Evolutionary conservation across 2,113 vertebrate genomes (phyloP).

Genomic region (Sporophila hypoxantha): DNA sequence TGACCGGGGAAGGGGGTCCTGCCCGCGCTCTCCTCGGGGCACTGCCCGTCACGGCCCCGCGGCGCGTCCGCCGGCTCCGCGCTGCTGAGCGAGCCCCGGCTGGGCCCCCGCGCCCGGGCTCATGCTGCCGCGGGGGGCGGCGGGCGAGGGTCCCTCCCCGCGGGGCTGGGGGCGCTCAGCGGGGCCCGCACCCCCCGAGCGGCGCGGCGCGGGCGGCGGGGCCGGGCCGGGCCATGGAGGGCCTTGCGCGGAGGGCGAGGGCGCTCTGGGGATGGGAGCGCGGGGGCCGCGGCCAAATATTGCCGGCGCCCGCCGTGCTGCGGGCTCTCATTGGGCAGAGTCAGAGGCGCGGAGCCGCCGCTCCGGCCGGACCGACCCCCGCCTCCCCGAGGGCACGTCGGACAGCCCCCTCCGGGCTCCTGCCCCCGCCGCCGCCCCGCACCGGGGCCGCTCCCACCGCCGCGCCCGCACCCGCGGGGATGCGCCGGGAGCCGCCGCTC

Average conservation of each 20-base stretch:
- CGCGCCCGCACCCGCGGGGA: neutral
- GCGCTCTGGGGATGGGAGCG: slow-evolving; percentile 36
- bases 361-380: too few species aligned
- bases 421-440: too few species aligned
- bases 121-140: slow-evolving; percentile 1
- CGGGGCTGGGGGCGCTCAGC: neutral
- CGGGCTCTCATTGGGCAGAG: slow-evolving; percentile 61
- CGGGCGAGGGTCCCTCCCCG: neutral
- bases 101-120: neutral
- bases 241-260: neutral
- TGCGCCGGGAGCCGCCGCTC: neutral
- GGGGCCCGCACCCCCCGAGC: neutral
- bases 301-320: slow-evolving; percentile 54
- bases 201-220: neutral
- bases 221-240: neutral
- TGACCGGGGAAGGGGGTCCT: neutral
- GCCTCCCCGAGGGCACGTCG: too few species aligned
- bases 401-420: too few species aligned
- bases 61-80: neutral
- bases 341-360: too few species aligned
- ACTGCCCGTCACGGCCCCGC: slow-evolving; percentile 11
- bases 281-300: slow-evolving; percentile 45
- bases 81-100: slow-evolving; percentile 16
- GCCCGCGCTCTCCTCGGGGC: slow-evolving; percentile 9
- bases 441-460: neutral